Evolutionary conservation across 2,113 vertebrate species (phyloP), one percentile per base, ranked within the genome.

Genomic region (Nematolebias whitei): DNA sequence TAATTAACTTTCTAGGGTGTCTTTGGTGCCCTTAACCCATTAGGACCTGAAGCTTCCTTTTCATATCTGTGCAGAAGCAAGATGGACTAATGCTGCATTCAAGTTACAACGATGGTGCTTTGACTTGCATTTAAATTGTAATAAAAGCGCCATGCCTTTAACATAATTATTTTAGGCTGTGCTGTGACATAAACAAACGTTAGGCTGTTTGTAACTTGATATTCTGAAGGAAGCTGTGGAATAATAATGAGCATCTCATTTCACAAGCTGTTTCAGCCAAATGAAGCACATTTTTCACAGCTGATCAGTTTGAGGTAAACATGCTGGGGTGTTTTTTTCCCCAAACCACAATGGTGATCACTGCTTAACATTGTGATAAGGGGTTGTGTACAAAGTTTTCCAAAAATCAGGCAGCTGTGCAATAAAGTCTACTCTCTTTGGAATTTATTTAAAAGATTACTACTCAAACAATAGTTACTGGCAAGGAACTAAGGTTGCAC

Each of bases 241-340:
- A 63, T 68, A 65, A 68, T 74, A 57, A 61, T 45, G n/a, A 19
- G 23, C 4, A 10, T 43, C 64, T 71, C 19, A 67, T 79, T 72
- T 78, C 54, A 63, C 52, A 69, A 39, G 68, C 55, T 41, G n/a
- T 51, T 58, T 71, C 50, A 32, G 32, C 32, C 48, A 76, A 76
- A 58, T 68, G 24, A 71, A 62, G 62, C 26, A 62, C 26, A 49
- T 55, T 74, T 70, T 57, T 66, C 64, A 56, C 44, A 49, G 69
- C 63, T 45, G 50, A 64, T 74, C 50, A 53, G 20, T 58, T 53
- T 58, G 62, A 79, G 59, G 38, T 63, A 60, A 60, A 62, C 56
- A 62, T 15, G n/a, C 39, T 23, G 55, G 35, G 45, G 14, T 53
- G 35, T 26, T 68, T 71, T n/a, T 44, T 77, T 44, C 22, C 40